Evolutionary conservation across 1,140 invertebrate genomes (phyloP).

Genomic region (Bombyx mori): DNA sequence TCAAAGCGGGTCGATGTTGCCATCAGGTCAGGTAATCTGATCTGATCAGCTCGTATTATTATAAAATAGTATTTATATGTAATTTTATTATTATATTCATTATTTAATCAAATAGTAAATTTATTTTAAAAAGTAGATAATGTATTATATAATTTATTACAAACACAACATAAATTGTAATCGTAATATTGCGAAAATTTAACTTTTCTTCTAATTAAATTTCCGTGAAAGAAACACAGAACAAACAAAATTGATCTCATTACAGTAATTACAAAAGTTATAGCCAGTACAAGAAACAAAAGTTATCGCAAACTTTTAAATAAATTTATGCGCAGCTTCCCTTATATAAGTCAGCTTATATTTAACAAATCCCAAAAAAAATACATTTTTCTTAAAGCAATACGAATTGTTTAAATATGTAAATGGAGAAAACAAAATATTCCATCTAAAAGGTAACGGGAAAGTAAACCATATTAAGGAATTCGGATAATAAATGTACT

Average conservation of each 20-base stretch:
- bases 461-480: neutral
- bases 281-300: no score
- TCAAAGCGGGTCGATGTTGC: no score
- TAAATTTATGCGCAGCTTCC: no score
- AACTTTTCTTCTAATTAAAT: neutral
- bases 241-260: slow-evolving; percentile 1
- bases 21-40: no score
- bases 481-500: no score
- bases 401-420: slow-evolving; percentile 9
- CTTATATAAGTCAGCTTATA: no score
- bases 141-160: neutral
- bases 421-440: slow-evolving; percentile 6
- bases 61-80: no score
- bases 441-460: neutral
- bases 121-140: neutral
- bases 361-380: no score
- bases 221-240: neutral
- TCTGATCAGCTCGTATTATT: no score
- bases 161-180: neutral
- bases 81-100: no score
- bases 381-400: slow-evolving; percentile 1
- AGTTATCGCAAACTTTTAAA: no score
- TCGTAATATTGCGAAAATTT: neutral
- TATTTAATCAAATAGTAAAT: neutral
- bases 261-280: slow-evolving; percentile 2